Percentiles rank a stretch among this genome's conserved stretches.
Evolutionary conservation across 2,888 invertebrate genomes (phyloP).

Genomic region (Cephus sareptanus): DNA sequence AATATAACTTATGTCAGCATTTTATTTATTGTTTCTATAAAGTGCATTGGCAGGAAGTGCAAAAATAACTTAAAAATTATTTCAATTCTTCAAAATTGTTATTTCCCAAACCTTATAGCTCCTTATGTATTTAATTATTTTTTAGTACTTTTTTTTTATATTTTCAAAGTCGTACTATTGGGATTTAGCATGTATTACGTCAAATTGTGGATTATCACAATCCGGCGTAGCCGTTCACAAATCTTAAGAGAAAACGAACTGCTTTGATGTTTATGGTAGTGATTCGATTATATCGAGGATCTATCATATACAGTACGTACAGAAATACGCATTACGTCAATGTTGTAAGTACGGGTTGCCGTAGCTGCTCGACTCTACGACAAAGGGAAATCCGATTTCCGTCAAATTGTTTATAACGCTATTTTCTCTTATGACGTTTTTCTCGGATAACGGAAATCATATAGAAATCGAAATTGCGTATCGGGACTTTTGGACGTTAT

Average conservation of each 20-base stretch:
- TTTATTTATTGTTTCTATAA: not conserved
- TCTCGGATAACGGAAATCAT: not conserved
- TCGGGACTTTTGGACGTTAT: not conserved
- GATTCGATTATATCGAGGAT: slow-evolving; percentile 46
- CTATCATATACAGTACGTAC: slow-evolving; percentile 15
- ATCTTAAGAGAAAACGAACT: slow-evolving; percentile 28
- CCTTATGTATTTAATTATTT: too few species aligned
- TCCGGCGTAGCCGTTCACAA: not conserved
- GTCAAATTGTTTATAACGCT: not conserved
- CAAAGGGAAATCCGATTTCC: slow-evolving; percentile 25
- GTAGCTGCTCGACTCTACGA: slow-evolving; percentile 30
- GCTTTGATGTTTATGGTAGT: slow-evolving; percentile 48
- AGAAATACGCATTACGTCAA: slow-evolving; percentile 24
- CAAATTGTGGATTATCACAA: too few species aligned
- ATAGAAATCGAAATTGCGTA: not conserved
- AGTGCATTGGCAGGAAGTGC: not conserved
- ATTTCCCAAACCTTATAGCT: too few species aligned
- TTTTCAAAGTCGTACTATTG: too few species aligned
- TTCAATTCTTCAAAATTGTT: too few species aligned
- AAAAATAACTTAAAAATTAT: too few species aligned
- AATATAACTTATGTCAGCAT: not conserved
- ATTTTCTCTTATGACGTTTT: not conserved
- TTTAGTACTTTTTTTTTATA: too few species aligned
- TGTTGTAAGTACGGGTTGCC: slow-evolving; percentile 6
- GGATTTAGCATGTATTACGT: too few species aligned